Conservation (phyloP, 2,113 vertebrate species). For the Sander lucioperca region DNA sequence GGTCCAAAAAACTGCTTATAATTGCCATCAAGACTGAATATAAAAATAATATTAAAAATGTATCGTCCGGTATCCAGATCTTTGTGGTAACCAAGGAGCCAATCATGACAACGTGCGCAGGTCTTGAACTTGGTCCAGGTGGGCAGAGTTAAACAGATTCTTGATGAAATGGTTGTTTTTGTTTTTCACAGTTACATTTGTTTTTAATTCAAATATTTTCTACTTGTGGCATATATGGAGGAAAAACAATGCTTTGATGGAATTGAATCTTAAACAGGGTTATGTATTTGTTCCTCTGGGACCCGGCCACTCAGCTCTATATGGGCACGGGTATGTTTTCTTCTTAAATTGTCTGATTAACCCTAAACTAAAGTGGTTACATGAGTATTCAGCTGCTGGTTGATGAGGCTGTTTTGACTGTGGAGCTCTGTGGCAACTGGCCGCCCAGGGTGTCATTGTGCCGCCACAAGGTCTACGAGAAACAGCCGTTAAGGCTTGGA, state of each 20-base stretch:
- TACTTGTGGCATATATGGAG: neutral
- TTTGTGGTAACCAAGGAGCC: too few species aligned
- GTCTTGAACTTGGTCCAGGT: too few species aligned
- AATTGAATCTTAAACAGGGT: neutral
- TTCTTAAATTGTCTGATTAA: slow-evolving; percentile 18
- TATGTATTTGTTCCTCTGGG: neutral
- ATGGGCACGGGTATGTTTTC: slow-evolving; percentile 6
- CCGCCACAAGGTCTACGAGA: slow-evolving; percentile 56
- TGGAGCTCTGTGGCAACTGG: slow-evolving; percentile 43
- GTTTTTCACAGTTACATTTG: neutral
- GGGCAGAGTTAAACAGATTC: neutral
- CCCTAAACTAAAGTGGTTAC: neutral
- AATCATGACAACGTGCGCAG: too few species aligned
- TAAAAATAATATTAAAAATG: too few species aligned
- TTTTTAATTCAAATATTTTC: neutral
- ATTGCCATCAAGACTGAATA: neutral
- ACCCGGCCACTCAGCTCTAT: slow-evolving; percentile 12
- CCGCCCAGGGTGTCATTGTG: slow-evolving; percentile 54
- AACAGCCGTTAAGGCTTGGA: slow-evolving; percentile 41
- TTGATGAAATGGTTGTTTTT: too few species aligned
- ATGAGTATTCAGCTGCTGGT: slow-evolving; percentile 21
- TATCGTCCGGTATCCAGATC: too few species aligned
- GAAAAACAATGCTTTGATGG: neutral
- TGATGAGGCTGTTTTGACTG: slow-evolving; percentile 62
- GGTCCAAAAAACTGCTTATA: too few species aligned